Evolutionary conservation across 1,140 invertebrate genomes (phyloP).

Genomic region (Heliconius melpomene): DNA sequence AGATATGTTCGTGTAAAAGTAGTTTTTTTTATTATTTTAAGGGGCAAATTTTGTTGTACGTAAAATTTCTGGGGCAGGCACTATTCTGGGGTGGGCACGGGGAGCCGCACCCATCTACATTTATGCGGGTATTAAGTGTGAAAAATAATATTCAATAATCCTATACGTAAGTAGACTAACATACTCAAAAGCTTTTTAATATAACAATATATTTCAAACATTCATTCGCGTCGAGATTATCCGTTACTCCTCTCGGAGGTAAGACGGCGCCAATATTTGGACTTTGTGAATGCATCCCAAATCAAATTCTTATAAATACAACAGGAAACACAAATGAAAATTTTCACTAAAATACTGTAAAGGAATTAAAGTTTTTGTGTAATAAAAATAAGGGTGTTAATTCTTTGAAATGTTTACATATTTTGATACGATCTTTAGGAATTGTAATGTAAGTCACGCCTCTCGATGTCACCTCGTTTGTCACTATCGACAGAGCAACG

Average conservation of each 20-base stretch:
- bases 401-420: constrained; percentile 19
- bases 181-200: background rate
- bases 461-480: constrained; percentile 62
- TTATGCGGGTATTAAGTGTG: too few relatives aligned
- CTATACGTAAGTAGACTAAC: too few relatives aligned
- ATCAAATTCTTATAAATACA: constrained; percentile 37
- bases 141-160: too few relatives aligned
- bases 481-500: constrained; percentile 51
- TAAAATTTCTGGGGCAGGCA: too few relatives aligned
- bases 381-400: constrained; percentile 11
- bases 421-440: constrained; percentile 20
- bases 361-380: background rate
- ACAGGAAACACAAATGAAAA: background rate
- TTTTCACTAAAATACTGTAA: background rate
- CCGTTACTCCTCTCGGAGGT: constrained; percentile 30
- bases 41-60: too few relatives aligned
- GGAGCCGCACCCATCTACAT: too few relatives aligned
- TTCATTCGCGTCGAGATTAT: constrained; percentile 29
- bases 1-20: too few relatives aligned
- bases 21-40: too few relatives aligned
- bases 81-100: too few relatives aligned
- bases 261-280: constrained; percentile 32
- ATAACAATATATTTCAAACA: constrained; percentile 26
- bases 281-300: constrained; percentile 33
- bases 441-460: constrained; percentile 45